Percentiles rank a stretch among this genome's conserved stretches.
These are phyloP conservation scores for Cryptus armator DNA, from an alignment of 2,888 invertebrate genomes.

Conservation along the genomic window DNA sequence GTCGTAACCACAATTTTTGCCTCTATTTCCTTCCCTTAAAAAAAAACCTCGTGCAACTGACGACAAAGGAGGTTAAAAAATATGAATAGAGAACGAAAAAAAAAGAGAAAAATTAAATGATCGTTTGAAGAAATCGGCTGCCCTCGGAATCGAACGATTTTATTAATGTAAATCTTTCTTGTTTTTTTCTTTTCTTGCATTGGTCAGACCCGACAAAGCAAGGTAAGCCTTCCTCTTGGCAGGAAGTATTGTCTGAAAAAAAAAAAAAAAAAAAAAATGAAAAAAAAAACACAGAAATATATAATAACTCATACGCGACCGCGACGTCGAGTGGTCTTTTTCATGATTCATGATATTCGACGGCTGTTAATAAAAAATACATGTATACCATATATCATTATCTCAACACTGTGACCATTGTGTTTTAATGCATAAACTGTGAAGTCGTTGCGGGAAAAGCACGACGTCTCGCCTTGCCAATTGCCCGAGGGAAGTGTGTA, in stretches of 20 bases:
- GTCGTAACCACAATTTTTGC: no score
- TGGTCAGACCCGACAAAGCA: conserved; percentile 81
- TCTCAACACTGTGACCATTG: conserved; percentile 43
- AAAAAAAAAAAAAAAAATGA: not conserved
- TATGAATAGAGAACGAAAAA: not conserved
- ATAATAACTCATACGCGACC: conserved; percentile 50
- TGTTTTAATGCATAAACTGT: conserved; percentile 52
- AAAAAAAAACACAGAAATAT: not conserved
- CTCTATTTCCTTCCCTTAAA: no score
- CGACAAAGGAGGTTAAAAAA: not conserved
- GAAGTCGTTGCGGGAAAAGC: conserved; percentile 5
- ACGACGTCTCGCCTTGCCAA: conserved; percentile 15
- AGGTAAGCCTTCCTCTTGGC: conserved; percentile 78
- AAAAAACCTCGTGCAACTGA: not conserved
- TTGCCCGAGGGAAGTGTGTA: conserved; percentile 15
- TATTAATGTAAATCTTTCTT: conserved; percentile 76
- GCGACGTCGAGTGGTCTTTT: conserved; percentile 35
- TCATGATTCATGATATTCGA: conserved; percentile 60
- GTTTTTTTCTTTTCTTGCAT: conserved; percentile 79
- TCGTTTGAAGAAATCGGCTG: conserved; percentile 16
- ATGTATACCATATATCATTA: conserved; percentile 41
- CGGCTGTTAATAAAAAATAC: conserved; percentile 53
- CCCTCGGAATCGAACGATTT: conserved; percentile 39
- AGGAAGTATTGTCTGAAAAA: conserved; percentile 61
- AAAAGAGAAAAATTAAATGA: conserved; percentile 22